Evolutionary conservation across 2,888 invertebrate genomes (phyloP), one percentile per base, ranked within the genome.

Genomic region (Pheosia tremula): DNA sequence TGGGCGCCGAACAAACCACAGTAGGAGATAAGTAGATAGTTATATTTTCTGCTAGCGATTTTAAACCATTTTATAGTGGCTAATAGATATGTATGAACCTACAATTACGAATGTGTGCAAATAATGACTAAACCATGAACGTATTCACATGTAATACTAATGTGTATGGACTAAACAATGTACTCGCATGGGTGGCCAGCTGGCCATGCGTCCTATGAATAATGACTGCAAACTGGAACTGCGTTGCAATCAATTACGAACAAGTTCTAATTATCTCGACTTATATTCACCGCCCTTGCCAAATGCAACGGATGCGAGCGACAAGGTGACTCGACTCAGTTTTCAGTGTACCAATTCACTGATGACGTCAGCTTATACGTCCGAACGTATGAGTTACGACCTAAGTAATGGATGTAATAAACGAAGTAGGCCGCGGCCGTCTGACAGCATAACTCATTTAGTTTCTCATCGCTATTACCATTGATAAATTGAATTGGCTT

Each of bases 281-380:
- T 59, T 74, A 64, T 76, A 70, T 69, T 66, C 67, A 56, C 65
- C 59, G 60, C 43, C 61, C 62, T 60, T 73, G 73, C 76, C 79
- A 81, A 82, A 78, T 77, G 79, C 69, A 74, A 65, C 75, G 71
- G 69, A 80, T 78, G 77, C 79, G 80, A 64, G 68, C 71, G 78
- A 76, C 83, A 80, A 80, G 83, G 81, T 67, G 64, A 66, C 65
- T 75, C 65, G 56, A 7, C 10, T 41, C 39, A n/a, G 41, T 13
- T 56, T 41, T 13, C 41, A 56, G 9, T 49, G 9, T 11, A 53
- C 4, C 57, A 13, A 55, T 59, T 56, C 49, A 24, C 24, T 49
- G 59, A 39, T 69, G 63, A 63, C 63, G 63, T 47, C 57, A 56
- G 60, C 58, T 62, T 63, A 59, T 10, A 58, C 55, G 66, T 55